Percentiles rank a stretch among this genome's conserved stretches.
Evolutionary conservation across 2,113 vertebrate genomes (phyloP).

Genomic region (Mustelus asterias): DNA sequence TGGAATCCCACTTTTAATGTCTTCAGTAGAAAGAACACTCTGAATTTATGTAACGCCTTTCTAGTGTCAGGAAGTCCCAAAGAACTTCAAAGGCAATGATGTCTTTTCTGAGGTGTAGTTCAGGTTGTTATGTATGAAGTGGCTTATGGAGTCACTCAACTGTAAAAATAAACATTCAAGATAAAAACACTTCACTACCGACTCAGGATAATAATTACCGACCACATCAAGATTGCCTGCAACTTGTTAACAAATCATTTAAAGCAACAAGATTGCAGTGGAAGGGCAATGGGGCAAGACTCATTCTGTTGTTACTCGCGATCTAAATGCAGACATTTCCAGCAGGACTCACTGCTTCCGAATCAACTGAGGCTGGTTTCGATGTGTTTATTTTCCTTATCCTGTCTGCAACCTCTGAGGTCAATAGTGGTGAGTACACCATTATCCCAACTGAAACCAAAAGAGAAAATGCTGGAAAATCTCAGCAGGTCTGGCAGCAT

Average conservation of each 20-base stretch:
- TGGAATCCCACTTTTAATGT: not conserved
- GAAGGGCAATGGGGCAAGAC: not conserved
- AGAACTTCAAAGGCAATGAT: not conserved
- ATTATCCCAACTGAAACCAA: not conserved
- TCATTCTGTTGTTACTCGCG: not conserved
- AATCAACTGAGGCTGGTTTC: not conserved
- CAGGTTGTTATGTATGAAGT: not conserved
- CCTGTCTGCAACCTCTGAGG: not conserved
- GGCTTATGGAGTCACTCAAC: not conserved
- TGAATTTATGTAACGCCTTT: not conserved
- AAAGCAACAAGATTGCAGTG: not conserved
- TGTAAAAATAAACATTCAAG: not conserved
- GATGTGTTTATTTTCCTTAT: not conserved
- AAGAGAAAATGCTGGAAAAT: too few species aligned
- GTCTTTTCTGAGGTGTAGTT: not conserved
- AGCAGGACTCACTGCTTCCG: not conserved
- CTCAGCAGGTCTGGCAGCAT: too few species aligned
- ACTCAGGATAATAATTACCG: not conserved
- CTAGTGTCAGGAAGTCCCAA: not conserved
- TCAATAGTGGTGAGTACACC: not conserved
- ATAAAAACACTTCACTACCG: not conserved
- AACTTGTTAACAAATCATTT: not conserved
- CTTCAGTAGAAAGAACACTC: not conserved
- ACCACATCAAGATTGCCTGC: too few species aligned
- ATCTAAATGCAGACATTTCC: not conserved